A percentile compares a stretch with the other conserved stretches of the same genome.
phyloP scores from a whole-genome alignment of 2,797 vertebrate genomes.

The Periophthalmus magnuspinnatus region DNA sequence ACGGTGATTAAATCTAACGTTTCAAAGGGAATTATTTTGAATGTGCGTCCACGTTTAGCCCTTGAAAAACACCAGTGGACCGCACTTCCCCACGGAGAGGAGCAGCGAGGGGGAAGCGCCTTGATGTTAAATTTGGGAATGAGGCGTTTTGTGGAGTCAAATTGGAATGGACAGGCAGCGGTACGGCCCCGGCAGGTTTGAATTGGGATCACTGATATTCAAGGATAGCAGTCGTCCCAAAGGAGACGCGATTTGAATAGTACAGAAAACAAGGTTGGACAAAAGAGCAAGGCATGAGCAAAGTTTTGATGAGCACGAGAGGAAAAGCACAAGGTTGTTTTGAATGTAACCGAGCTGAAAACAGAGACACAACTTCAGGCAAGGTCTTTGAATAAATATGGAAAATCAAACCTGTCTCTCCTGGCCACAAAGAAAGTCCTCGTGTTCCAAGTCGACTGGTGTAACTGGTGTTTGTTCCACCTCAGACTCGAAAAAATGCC shows the following conservation, averaged over 20 bases:
- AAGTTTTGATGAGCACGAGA: background rate
- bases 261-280: slow-evolving; percentile 27
- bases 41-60: slow-evolving; percentile 55
- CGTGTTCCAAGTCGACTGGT: background rate
- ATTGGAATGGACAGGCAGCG: slow-evolving; percentile 33
- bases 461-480: no score
- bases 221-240: slow-evolving; percentile 42
- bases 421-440: background rate
- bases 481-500: no score
- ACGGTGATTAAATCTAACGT: slow-evolving; percentile 70
- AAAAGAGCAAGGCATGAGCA: slow-evolving; percentile 13
- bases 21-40: slow-evolving; percentile 68
- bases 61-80: slow-evolving; percentile 23
- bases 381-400: background rate
- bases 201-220: slow-evolving; percentile 40
- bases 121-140: slow-evolving; percentile 49
- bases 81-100: slow-evolving; percentile 14
- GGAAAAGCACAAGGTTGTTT: background rate
- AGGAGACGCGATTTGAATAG: slow-evolving; percentile 40
- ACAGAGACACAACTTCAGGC: background rate
- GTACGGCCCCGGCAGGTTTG: slow-evolving; percentile 29
- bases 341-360: background rate
- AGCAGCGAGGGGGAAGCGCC: slow-evolving; percentile 10
- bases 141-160: slow-evolving; percentile 24
- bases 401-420: background rate